phyloP scores from a whole-genome alignment of 1,140 invertebrate genomes.

The Lordiphosa collinella region DNA sequence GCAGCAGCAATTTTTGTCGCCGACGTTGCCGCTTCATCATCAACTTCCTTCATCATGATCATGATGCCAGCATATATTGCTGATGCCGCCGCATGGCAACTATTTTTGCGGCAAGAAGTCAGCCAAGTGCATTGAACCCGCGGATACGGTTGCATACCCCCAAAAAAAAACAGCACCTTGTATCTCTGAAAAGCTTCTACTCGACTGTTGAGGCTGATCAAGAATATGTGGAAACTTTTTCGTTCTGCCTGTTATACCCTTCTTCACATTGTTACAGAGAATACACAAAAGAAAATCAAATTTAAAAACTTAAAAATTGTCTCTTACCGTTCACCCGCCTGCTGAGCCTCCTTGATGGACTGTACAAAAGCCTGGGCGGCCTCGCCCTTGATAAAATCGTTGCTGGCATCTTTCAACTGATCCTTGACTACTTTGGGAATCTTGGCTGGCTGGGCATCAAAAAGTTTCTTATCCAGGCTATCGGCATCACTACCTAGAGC shows the following conservation, averaged over 20 bases:
- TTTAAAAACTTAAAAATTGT: conserved; percentile 19
- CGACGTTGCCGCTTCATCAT: conserved; percentile 26
- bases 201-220: no score
- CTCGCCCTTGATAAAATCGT: conserved; percentile 67
- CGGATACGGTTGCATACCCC: background rate
- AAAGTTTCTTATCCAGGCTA: conserved; percentile 41
- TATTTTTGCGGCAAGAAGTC: conserved; percentile 67
- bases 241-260: no score
- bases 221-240: no score
- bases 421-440: conserved; percentile 26
- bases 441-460: conserved; percentile 39
- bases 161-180: no score
- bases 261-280: background rate
- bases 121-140: conserved; percentile 54
- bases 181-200: no score
- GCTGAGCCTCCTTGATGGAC: conserved; percentile 64
- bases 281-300: conserved; percentile 24
- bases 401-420: conserved; percentile 67
- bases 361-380: conserved; percentile 54
- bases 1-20: conserved; percentile 15
- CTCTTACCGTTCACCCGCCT: conserved; percentile 59
- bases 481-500: conserved; percentile 3
- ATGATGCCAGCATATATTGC: conserved; percentile 27
- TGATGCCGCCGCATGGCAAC: conserved; percentile 54
- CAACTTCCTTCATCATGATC: conserved; percentile 18